Conservation (phyloP, 2,113 vertebrate genomes). For the Axis porcinus region DNA sequence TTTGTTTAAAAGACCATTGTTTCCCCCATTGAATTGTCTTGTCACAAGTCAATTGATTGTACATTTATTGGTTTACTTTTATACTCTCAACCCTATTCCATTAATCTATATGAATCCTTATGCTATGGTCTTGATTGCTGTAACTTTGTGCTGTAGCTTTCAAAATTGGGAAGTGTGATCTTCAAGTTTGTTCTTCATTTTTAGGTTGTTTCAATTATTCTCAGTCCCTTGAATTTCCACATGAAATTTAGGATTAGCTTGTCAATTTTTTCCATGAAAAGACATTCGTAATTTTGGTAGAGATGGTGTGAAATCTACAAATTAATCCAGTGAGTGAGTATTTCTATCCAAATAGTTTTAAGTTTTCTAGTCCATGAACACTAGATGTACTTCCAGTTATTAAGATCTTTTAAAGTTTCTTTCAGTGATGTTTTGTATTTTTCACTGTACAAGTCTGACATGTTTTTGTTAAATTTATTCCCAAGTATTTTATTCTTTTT, state of each 20-base stretch:
- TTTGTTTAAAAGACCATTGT: neutral
- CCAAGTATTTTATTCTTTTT: slow-evolving; percentile 15
- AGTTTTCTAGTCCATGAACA: neutral
- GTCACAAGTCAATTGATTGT: neutral
- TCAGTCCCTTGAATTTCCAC: neutral
- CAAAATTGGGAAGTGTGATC: neutral
- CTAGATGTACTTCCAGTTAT: neutral
- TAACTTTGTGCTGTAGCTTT: neutral
- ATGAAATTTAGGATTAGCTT: neutral
- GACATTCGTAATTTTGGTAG: neutral
- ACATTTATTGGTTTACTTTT: neutral
- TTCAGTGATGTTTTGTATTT: neutral
- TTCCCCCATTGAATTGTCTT: neutral
- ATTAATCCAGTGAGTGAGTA: neutral
- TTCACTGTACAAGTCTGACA: neutral
- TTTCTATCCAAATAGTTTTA: neutral
- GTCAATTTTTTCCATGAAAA: neutral
- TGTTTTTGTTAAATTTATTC: neutral
- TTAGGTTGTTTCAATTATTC: neutral
- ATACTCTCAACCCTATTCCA: neutral
- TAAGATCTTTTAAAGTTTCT: neutral
- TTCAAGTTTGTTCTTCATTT: neutral
- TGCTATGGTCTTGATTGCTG: neutral
- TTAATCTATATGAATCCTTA: neutral
- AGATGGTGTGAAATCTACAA: neutral